Percentiles rank a stretch among this genome's conserved stretches.
These are phyloP conservation scores for Manis crassicaudata DNA, from an alignment of 2,797 vertebrate genomes.

Conservation along the genomic window DNA sequence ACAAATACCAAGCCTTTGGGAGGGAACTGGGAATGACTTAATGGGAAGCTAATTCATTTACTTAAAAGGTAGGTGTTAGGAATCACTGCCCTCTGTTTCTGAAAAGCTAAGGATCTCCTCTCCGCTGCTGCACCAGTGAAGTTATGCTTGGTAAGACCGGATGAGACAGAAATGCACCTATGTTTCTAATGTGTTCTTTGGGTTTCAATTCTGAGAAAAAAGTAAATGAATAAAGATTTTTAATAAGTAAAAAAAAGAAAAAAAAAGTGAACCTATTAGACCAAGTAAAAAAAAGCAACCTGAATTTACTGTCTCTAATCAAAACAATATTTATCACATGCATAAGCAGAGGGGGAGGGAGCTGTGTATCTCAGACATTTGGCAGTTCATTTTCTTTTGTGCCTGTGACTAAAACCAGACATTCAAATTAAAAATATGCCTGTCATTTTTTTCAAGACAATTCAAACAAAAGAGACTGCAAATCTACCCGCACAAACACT, in stretches of 20 bases:
- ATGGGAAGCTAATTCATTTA: slow-evolving; percentile 85
- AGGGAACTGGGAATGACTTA: slow-evolving; percentile 70
- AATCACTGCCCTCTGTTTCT: slow-evolving; percentile 39
- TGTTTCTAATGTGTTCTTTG: slow-evolving; percentile 79
- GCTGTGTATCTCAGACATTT: background rate
- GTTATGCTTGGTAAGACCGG: slow-evolving; percentile 71
- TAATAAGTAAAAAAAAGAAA: slow-evolving; percentile 77
- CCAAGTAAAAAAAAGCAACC: background rate
- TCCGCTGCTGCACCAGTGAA: slow-evolving; percentile 74
- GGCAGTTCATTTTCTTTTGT: background rate
- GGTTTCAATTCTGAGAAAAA: slow-evolving; percentile 80
- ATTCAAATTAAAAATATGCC: slow-evolving; percentile 43
- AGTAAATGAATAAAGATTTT: slow-evolving; percentile 86
- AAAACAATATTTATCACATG: background rate
- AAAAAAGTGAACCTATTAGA: background rate
- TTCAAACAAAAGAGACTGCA: slow-evolving; percentile 37
- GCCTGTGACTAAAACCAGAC: slow-evolving; percentile 60
- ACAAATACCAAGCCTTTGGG: slow-evolving; percentile 54
- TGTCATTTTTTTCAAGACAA: background rate
- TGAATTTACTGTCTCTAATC: slow-evolving; percentile 23
- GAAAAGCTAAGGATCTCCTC: slow-evolving; percentile 72
- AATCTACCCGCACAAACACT: background rate
- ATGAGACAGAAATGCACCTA: slow-evolving; percentile 52
- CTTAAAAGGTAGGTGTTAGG: slow-evolving; percentile 68
- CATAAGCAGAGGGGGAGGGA: background rate